Evolutionary conservation across 1,140 invertebrate genomes (phyloP), one percentile per base, ranked within the genome.

Genomic region (Pseudobourletiella spinata): DNA sequence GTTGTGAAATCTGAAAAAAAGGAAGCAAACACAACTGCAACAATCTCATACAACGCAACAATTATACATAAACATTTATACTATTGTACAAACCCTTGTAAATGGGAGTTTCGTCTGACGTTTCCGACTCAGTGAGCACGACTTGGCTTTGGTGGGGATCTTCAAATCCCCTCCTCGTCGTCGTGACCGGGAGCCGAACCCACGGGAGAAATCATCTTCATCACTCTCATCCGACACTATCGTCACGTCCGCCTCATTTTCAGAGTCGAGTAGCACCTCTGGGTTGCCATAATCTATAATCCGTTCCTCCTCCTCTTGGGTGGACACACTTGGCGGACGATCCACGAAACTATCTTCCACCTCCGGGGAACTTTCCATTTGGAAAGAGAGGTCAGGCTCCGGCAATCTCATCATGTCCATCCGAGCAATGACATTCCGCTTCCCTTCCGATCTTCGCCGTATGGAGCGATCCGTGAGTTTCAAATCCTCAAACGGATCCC

Each of bases 401-500:
- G 22, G 11, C 3, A 22, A 30, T 52, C 50, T 52, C 6, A 48
- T 22, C 8, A 61, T 14, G 28, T 61, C 59, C 29, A 61, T 35
- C 14, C 18, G 29, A 11, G 60, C 52, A 15, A 62, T 24, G 16
- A 43, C 61, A 57, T 63, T 57, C 14, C 60, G 24, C 20, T 32
- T 62, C 6, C 51, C 43, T 26, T 57, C 39, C 15, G n/a, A 1
- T 8, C 14, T 63, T 60, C 57, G 46, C 44, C 39, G 3, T 22
- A 28, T 51, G 28, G 39, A 50, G 24, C 57, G 14, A 59, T 62
- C 55, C 39, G 42, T 15, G 15, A 29, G 11, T 22, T 22, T 48
- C n/a, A 64, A 44, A 44, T 68, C 63, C 18, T 65, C 64, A 43
- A 61, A 43, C 3, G 63, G 57, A 50, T 65, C 61, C 42, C 64